A percentile compares a stretch with the other conserved stretches of the same genome.
Evolutionary conservation across 2,888 invertebrate genomes (phyloP).

Genomic region (Dyspetes luteomarginatus): DNA sequence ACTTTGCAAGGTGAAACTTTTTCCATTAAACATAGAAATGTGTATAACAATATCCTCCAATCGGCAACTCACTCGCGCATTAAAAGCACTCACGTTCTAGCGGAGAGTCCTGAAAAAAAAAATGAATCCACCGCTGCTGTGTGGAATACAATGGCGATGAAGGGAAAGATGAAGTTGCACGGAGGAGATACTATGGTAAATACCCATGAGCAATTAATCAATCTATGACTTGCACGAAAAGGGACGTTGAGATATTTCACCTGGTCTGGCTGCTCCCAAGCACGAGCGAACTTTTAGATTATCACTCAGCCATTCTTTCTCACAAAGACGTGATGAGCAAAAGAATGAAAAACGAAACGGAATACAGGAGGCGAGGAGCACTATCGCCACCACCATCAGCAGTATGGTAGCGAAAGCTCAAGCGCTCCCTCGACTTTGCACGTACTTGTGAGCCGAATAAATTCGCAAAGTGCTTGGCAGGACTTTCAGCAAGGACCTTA

Average conservation of each 20-base stretch:
- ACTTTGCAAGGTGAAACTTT: too few relatives aligned
- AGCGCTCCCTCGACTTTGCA: slow-evolving; percentile 52
- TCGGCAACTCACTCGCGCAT: neutral
- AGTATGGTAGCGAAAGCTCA: slow-evolving; percentile 34
- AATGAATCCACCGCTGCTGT: slow-evolving; percentile 11
- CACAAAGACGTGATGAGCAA: slow-evolving; percentile 38
- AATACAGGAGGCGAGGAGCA: slow-evolving; percentile 9
- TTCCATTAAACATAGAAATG: too few relatives aligned
- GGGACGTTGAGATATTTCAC: slow-evolving; percentile 40
- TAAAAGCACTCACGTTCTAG: neutral
- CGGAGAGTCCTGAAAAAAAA: neutral
- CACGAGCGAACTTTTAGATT: slow-evolving; percentile 58
- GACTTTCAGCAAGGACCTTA: slow-evolving; percentile 58
- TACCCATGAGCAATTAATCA: slow-evolving; percentile 49
- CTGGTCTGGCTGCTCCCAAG: slow-evolving; percentile 39
- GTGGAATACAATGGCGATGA: slow-evolving; percentile 32
- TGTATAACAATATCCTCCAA: neutral
- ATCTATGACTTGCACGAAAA: slow-evolving; percentile 49
- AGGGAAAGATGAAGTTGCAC: slow-evolving; percentile 21
- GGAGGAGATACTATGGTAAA: neutral
- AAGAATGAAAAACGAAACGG: slow-evolving; percentile 40
- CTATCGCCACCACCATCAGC: neutral
- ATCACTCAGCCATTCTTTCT: slow-evolving; percentile 55
- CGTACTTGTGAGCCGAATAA: slow-evolving; percentile 48
- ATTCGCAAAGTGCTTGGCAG: slow-evolving; percentile 57